Evolutionary conservation across 2,797 vertebrate genomes (phyloP).

Genomic region (Potorous gilbertii): DNA sequence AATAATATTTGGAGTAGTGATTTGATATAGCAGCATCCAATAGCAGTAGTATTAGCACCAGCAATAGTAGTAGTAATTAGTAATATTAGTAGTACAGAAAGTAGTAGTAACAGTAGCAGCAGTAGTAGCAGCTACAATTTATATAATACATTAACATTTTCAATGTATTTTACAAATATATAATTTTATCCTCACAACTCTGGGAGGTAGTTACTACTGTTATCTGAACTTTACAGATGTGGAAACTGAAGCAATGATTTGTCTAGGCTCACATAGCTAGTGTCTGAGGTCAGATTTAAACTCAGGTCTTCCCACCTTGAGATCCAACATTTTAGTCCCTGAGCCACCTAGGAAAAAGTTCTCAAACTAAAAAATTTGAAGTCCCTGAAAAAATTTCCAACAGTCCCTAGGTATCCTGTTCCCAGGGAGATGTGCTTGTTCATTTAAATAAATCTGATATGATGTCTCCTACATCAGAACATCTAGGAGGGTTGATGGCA

Average conservation of each 20-base stretch:
- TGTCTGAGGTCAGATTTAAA: background rate
- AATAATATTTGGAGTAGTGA: no score
- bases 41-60: no score
- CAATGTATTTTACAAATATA: background rate
- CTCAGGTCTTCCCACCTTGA: background rate
- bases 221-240: background rate
- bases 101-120: no score
- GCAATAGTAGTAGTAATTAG: background rate
- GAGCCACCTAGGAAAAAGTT: background rate
- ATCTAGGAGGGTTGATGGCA: background rate
- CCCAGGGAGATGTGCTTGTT: background rate
- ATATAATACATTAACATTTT: background rate
- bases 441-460: background rate
- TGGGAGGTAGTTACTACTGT: background rate
- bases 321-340: background rate
- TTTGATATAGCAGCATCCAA: no score
- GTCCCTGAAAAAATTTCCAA: background rate
- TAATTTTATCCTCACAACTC: background rate
- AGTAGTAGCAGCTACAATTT: background rate
- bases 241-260: background rate
- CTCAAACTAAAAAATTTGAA: background rate
- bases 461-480: background rate
- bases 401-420: background rate
- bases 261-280: background rate
- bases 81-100: no score